phyloP scores from a whole-genome alignment of 2,888 invertebrate genomes.

The Cantharis lateralis region DNA sequence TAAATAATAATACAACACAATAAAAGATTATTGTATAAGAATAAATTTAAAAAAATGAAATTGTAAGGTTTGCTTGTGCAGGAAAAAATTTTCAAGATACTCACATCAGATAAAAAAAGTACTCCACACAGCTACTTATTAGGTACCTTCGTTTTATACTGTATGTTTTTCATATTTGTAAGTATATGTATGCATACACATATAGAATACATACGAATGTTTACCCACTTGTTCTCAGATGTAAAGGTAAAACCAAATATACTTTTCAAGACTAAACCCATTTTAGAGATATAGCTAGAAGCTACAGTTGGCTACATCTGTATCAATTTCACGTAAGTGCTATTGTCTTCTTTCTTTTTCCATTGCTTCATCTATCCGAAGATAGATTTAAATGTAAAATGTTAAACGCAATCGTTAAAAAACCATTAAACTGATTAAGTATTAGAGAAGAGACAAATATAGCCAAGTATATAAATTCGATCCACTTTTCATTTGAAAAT shows the following conservation, averaged over 20 bases:
- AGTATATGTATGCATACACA: neutral
- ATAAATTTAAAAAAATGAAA: neutral
- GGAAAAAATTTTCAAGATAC: neutral
- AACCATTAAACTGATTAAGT: slow-evolving; percentile 30
- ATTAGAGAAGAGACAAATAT: slow-evolving; percentile 3
- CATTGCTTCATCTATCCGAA: slow-evolving; percentile 10
- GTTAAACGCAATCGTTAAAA: slow-evolving; percentile 24
- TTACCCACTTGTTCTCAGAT: slow-evolving; percentile 25
- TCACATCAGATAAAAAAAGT: neutral
- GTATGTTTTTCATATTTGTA: neutral
- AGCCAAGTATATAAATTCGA: neutral
- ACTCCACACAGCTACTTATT: neutral
- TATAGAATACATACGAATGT: slow-evolving; percentile 15
- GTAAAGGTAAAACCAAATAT: slow-evolving; percentile 27
- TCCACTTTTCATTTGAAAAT: neutral
- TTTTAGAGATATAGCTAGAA: slow-evolving; percentile 29
- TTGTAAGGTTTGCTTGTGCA: neutral
- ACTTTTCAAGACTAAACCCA: slow-evolving; percentile 27
- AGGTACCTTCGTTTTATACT: neutral
- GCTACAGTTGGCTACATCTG: slow-evolving; percentile 33
- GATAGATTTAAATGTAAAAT: slow-evolving; percentile 24
- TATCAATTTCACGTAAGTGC: slow-evolving; percentile 33
- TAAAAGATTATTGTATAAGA: neutral
- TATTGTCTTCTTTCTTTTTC: slow-evolving; percentile 23
- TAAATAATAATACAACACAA: neutral